Evolutionary conservation across 1,140 invertebrate species (phyloP).

Genomic region (Dendroctonus ponderosae): DNA sequence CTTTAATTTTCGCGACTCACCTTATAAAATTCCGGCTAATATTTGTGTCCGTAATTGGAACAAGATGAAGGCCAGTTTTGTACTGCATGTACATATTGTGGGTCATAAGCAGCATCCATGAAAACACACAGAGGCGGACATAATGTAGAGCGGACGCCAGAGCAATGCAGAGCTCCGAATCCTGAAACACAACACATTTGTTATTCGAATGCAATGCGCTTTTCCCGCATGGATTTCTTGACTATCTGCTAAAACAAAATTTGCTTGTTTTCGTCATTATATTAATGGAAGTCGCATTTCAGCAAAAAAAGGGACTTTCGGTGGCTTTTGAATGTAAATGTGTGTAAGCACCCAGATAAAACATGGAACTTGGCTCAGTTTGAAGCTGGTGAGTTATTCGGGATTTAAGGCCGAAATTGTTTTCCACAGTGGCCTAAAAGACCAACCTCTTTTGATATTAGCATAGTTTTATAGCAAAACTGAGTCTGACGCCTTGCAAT

Average conservation of each 20-base stretch:
- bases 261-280: background rate
- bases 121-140: conserved; percentile 60
- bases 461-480: no score
- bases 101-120: conserved; percentile 63
- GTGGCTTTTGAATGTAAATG: no score
- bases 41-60: conserved; percentile 47
- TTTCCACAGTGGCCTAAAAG: no score
- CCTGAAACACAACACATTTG: conserved; percentile 51
- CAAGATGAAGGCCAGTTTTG: conserved; percentile 48
- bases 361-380: no score
- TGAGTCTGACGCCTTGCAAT: no score
- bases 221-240: background rate
- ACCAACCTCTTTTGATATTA: no score
- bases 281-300: no score
- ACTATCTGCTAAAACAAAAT: background rate
- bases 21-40: conserved; percentile 48
- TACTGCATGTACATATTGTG: conserved; percentile 59
- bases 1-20: conserved; percentile 35
- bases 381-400: no score
- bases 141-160: conserved; percentile 63
- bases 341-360: no score
- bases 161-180: conserved; percentile 62
- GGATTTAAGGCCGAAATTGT: no score
- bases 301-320: no score
- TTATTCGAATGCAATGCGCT: no score